Conservation (phyloP, 2,888 invertebrate species). For the Zelleria hepariella region DNA sequence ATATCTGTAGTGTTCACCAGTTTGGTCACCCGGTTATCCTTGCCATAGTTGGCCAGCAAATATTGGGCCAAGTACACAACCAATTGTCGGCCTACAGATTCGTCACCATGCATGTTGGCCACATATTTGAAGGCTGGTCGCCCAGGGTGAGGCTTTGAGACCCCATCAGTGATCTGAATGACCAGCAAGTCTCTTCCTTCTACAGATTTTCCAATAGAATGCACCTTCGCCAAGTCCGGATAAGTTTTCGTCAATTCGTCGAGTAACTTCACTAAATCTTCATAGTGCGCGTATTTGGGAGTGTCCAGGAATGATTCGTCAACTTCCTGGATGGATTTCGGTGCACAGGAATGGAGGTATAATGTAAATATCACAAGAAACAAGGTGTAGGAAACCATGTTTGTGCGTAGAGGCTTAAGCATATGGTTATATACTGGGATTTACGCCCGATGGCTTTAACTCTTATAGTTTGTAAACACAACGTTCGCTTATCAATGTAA, state of each 20-base stretch:
- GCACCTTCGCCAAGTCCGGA: conserved; percentile 78
- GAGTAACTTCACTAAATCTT: conserved; percentile 77
- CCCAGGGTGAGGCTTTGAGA: conserved; percentile 61
- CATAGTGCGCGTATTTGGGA: conserved; percentile 79
- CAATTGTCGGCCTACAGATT: conserved; percentile 88
- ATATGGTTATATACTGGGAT: neutral
- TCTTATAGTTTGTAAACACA: conserved; percentile 23
- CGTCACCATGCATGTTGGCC: conserved; percentile 98
- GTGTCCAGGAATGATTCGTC: conserved; percentile 71
- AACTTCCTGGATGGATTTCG: conserved; percentile 42
- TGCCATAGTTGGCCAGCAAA: conserved; percentile 83
- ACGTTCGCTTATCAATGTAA: conserved; percentile 21
- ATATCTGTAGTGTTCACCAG: conserved; percentile 92
- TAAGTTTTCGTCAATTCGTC: conserved; percentile 74
- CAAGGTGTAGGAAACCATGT: neutral
- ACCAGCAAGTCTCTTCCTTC: conserved; percentile 86
- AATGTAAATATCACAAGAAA: conserved; percentile 39
- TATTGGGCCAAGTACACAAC: conserved; percentile 88
- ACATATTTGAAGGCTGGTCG: conserved; percentile 95
- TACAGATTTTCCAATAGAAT: conserved; percentile 87
- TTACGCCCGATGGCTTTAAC: neutral
- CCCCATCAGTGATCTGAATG: conserved; percentile 84
- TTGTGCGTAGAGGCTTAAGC: neutral
- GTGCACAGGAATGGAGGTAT: conserved; percentile 39
- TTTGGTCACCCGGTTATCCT: conserved; percentile 77